A percentile compares a stretch with the other conserved stretches of the same genome.
These are phyloP conservation scores for Leptodactylus fuscus DNA, from an alignment of 2,113 vertebrate species.

Conservation along the genomic window DNA sequence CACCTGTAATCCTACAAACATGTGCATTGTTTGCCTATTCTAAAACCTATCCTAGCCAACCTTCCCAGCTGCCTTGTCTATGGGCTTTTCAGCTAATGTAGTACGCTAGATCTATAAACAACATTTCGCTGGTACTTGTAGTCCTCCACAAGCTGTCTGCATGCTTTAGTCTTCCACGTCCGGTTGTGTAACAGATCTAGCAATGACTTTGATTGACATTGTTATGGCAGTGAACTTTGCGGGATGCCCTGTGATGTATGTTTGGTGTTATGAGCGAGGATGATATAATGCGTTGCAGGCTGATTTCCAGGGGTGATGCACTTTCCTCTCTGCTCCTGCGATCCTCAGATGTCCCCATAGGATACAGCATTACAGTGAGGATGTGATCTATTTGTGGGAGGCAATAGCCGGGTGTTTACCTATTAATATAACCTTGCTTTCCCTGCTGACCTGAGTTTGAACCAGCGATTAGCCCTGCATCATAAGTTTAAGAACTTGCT, in stretches of 20 bases:
- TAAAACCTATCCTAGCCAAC: too few species aligned
- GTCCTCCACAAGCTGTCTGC: background rate
- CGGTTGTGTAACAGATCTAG: background rate
- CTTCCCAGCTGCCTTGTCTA: too few species aligned
- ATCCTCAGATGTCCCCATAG: background rate
- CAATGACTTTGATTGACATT: background rate
- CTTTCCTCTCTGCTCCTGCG: background rate
- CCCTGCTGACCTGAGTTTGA: conserved; percentile 84
- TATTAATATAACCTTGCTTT: conserved; percentile 75
- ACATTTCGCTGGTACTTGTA: background rate
- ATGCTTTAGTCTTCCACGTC: too few species aligned
- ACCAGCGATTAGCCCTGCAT: conserved; percentile 73
- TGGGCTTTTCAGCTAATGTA: too few species aligned
- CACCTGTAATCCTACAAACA: too few species aligned
- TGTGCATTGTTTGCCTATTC: too few species aligned
- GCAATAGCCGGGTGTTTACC: conserved; percentile 70
- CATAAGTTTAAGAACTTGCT: conserved; percentile 71
- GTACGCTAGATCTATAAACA: too few species aligned
- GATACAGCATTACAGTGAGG: background rate
- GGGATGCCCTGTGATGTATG: background rate
- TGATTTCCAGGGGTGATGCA: conserved; percentile 1
- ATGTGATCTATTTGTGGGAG: conserved; percentile 58
- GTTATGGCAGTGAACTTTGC: background rate
- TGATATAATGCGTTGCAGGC: background rate
- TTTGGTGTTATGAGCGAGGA: background rate